phyloP scores from a whole-genome alignment of 2,888 invertebrate genomes.

The Orgyia antiqua region DNA sequence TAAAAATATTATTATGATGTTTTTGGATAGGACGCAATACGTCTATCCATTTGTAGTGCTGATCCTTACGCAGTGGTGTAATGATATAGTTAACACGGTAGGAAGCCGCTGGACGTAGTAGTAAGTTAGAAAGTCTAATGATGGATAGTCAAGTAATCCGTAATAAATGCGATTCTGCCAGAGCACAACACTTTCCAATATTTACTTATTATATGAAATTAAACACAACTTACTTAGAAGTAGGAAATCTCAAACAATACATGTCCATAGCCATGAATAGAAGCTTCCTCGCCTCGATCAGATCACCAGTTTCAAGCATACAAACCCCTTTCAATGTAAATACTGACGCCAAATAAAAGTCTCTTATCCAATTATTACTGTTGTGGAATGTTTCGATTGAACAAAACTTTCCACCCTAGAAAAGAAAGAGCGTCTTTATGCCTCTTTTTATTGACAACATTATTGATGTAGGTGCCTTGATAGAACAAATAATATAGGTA shows the following conservation, averaged over 20 bases:
- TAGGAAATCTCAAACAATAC: constrained; percentile 44
- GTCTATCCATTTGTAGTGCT: too few relatives aligned
- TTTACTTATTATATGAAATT: too few relatives aligned
- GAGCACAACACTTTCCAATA: too few relatives aligned
- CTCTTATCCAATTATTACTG: constrained; percentile 38
- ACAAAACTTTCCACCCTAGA: constrained; percentile 27
- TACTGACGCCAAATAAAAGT: constrained; percentile 44
- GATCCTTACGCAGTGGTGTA: too few relatives aligned
- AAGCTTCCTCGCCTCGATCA: constrained; percentile 40
- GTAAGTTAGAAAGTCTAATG: too few relatives aligned
- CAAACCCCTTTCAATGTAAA: constrained; percentile 43
- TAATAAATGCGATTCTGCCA: too few relatives aligned
- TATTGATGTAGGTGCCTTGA: too few relatives aligned
- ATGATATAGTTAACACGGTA: too few relatives aligned
- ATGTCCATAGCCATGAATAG: constrained; percentile 46
- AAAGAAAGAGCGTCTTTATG: background rate
- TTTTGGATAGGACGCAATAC: too few relatives aligned
- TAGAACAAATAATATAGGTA: background rate
- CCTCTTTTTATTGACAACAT: background rate
- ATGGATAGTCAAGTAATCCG: too few relatives aligned
- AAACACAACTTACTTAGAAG: constrained; percentile 32
- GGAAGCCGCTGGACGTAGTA: too few relatives aligned
- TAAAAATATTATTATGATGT: too few relatives aligned
- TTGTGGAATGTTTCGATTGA: constrained; percentile 8
- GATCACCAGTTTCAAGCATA: constrained; percentile 47